Conservation (phyloP, 2,797 vertebrate genomes). For the Eleutherodactylus coqui region DNA sequence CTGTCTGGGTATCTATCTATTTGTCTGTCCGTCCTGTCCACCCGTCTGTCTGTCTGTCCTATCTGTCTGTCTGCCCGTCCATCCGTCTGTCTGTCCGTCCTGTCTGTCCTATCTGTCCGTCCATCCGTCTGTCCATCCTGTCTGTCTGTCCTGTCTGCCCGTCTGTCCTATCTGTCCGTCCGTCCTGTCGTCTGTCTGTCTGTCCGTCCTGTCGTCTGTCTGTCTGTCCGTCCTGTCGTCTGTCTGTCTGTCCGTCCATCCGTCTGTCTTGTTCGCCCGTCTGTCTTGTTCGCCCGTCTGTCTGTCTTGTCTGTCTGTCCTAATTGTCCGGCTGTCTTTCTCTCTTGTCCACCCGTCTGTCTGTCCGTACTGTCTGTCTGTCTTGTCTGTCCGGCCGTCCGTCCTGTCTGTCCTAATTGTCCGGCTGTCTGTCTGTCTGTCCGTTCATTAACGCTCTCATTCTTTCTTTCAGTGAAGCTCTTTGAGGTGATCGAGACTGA, state of each 20-base stretch:
- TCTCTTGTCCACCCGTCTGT: no score
- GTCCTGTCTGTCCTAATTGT: not conserved
- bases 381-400: not conserved
- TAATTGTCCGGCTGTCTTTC: no score
- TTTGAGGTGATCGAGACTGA: slow-evolving; percentile 91
- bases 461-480: slow-evolving; percentile 72
- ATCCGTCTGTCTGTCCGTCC: no score
- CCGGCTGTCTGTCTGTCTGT: slow-evolving; percentile 7
- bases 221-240: not conserved
- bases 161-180: not conserved
- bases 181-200: not conserved
- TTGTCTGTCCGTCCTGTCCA: no score
- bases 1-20: no score
- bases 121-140: not conserved
- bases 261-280: no score
- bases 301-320: not conserved
- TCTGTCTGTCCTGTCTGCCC: not conserved
- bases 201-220: no score
- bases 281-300: not conserved
- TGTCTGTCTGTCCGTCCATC: not conserved
- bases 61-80: no score
- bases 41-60: no score
- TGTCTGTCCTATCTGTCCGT: no score
- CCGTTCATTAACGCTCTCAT: slow-evolving; percentile 23
- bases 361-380: not conserved